Conservation (phyloP, 1,140 invertebrate species). For the Heliconius hewitsoni region DNA sequence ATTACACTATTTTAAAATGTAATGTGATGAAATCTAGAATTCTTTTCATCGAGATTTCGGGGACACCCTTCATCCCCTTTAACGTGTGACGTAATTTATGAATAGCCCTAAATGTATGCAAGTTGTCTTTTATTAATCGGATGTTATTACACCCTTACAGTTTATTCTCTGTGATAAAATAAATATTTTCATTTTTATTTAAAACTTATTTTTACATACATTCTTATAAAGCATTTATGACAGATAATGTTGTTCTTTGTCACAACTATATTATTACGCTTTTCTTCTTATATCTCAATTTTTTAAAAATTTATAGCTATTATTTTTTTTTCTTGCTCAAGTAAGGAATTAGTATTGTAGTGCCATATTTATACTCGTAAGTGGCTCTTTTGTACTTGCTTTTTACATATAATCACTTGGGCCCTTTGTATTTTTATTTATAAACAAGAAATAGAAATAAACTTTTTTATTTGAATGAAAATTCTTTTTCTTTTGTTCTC, state of each 20-base stretch:
- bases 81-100: too few relatives aligned
- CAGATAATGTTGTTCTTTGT: slow-evolving; percentile 16
- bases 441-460: slow-evolving; percentile 6
- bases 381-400: slow-evolving; percentile 14
- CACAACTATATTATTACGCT: slow-evolving; percentile 2
- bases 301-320: slow-evolving; percentile 11
- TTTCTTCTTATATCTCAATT: slow-evolving; percentile 1
- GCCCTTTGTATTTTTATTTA: slow-evolving; percentile 12
- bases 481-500: neutral
- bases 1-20: too few relatives aligned
- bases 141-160: slow-evolving; percentile 37
- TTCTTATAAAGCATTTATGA: slow-evolving; percentile 39
- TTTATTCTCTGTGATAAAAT: slow-evolving; percentile 66
- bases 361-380: slow-evolving; percentile 55
- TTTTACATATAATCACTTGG: neutral
- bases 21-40: too few relatives aligned
- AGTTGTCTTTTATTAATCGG: slow-evolving; percentile 33
- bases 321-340: slow-evolving; percentile 48
- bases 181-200: slow-evolving; percentile 28
- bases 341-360: slow-evolving; percentile 50
- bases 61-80: too few relatives aligned
- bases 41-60: too few relatives aligned
- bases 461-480: slow-evolving; percentile 6
- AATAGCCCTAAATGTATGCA: slow-evolving; percentile 16
- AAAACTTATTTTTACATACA: slow-evolving; percentile 24